These are phyloP conservation scores for Aproaerema taeniolella DNA, from an alignment of 2,888 invertebrate genomes.

Conservation along the genomic window DNA sequence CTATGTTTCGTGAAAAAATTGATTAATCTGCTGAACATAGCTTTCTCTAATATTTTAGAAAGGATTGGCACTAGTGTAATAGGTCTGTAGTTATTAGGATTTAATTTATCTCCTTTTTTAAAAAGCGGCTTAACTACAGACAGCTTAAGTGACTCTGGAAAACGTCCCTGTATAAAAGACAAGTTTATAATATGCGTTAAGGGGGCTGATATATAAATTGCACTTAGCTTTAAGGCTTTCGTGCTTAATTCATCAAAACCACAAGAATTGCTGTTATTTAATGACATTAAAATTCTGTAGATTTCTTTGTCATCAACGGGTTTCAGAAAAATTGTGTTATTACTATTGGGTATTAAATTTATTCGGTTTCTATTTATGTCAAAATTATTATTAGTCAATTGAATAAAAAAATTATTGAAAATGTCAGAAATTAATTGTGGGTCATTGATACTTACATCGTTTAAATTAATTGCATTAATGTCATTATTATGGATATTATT, in stretches of 20 bases:
- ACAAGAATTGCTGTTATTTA: slow-evolving; percentile 11
- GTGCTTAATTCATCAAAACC: slow-evolving; percentile 12
- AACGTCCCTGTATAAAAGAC: background rate
- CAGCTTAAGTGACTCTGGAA: slow-evolving; percentile 11
- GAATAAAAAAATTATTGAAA: background rate
- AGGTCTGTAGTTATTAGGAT: slow-evolving; percentile 3
- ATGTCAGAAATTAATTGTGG: slow-evolving; percentile 3
- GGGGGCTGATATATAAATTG: background rate
- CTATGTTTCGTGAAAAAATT: background rate
- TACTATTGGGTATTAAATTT: background rate
- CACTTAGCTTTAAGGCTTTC: slow-evolving; percentile 6
- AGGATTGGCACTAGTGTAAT: background rate
- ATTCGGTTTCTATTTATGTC: background rate
- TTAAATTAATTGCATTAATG: slow-evolving; percentile 1
- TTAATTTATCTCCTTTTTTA: slow-evolving; percentile 8
- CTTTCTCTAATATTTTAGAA: slow-evolving; percentile 4
- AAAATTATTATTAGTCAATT: slow-evolving; percentile 1
- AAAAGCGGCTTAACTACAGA: slow-evolving; percentile 8
- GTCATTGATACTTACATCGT: background rate
- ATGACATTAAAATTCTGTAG: slow-evolving; percentile 5
- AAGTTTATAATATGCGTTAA: background rate
- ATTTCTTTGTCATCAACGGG: background rate
- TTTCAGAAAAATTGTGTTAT: slow-evolving; percentile 1
- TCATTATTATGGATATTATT: background rate
- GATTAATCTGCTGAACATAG: background rate